Evolutionary conservation across 2,888 invertebrate genomes (phyloP).

Genomic region (Baccha elongata): DNA sequence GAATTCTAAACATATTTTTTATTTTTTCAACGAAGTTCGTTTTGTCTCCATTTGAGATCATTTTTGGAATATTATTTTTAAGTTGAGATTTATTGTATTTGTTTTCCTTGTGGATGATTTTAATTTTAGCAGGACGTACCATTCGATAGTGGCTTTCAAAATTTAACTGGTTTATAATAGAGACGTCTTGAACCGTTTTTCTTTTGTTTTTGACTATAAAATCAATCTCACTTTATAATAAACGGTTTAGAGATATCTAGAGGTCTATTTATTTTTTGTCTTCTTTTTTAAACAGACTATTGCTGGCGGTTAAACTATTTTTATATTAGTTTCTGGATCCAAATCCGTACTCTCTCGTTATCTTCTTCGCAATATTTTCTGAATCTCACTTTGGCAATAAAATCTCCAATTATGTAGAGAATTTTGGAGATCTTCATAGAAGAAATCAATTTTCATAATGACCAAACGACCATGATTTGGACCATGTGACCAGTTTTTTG

Average conservation of each 20-base stretch:
- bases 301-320: slow-evolving; percentile 8
- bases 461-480: no score
- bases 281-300: slow-evolving; percentile 22
- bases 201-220: slow-evolving; percentile 16
- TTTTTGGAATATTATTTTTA: not conserved
- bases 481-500: no score
- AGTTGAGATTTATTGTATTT: not conserved
- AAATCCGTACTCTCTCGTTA: slow-evolving; percentile 15
- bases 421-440: slow-evolving; percentile 1
- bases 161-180: no score
- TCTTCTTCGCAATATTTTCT: not conserved
- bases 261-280: no score
- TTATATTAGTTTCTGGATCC: slow-evolving; percentile 12
- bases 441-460: not conserved
- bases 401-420: slow-evolving; percentile 9
- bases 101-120: slow-evolving; percentile 2
- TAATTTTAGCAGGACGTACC: slow-evolving; percentile 11
- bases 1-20: not conserved
- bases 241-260: slow-evolving; percentile 16
- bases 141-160: slow-evolving; percentile 20
- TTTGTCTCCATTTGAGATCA: slow-evolving; percentile 15
- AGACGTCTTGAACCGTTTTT: slow-evolving; percentile 36
- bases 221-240: slow-evolving; percentile 9
- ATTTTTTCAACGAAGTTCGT: not conserved
- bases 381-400: no score